Evolutionary conservation across 1,140 invertebrate species (phyloP), one percentile per base, ranked within the genome.

Genomic region (Bombus haemorrhoidalis): DNA sequence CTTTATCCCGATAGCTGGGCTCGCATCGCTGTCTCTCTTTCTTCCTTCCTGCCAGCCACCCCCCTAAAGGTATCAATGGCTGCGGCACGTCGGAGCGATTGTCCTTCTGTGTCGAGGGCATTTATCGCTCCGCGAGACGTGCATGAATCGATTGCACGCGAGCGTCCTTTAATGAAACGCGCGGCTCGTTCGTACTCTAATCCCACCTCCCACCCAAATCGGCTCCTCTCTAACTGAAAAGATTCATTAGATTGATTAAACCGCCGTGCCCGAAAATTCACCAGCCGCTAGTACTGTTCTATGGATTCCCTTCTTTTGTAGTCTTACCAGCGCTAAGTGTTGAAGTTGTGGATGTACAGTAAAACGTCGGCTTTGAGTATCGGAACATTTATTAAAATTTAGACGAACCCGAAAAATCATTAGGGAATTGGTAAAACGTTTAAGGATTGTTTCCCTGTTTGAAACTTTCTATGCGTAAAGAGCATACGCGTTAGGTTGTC

Each of bases 1-100:
- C 93, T 93, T 94, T 92, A 93, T 94, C 92, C 85, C 86, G 43
- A 47, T 68, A 37, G 82, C 68, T 74, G 66, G 59, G 43, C 84
- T 84, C 71, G 81, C 85, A 57, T 66, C 87, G 80, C 73, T 84
- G 81, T 90, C 81, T 83, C 76, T 83, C 81, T 86, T 88, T 87
- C 89, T 90, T 90, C 91, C 88, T 87, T 90, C 89, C 85, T 86
- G 86, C 66, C 85, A 89, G 53, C 75, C 74, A 88, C 66, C 59
- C 34, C 64, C 32, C 32, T 64, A 83, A 90, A 91, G 83, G 87
- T 90, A 91, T 91, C 87, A 87, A 91, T 91, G 82, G 87, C 83
- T 80, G 85, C 78, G 81, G 78, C 87, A 86, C 83, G 81, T 91
- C 89, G 87, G 39, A 83, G 71, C 76, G 87, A 91, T 91, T 89